These are phyloP conservation scores for Dasypogon diadema DNA, from an alignment of 2,888 invertebrate species.

Conservation along the genomic window DNA sequence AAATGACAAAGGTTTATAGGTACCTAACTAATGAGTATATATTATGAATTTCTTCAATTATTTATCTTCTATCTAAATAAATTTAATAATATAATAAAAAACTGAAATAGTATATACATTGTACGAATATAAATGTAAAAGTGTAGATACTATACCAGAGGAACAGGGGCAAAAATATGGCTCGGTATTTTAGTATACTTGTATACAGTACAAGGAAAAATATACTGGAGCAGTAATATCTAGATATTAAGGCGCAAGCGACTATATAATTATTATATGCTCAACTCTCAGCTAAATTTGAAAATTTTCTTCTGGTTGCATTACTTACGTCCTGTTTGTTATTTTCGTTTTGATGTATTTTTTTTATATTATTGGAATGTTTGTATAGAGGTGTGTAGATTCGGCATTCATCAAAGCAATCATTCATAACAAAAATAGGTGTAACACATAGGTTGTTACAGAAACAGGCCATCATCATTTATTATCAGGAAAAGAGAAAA, in stretches of 20 bases:
- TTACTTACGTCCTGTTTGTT: slow-evolving; percentile 48
- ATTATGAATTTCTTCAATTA: too few species aligned
- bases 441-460: slow-evolving; percentile 29
- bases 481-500: slow-evolving; percentile 43
- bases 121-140: background rate
- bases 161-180: background rate
- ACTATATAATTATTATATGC: slow-evolving; percentile 15
- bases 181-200: too few species aligned
- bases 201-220: too few species aligned
- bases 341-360: slow-evolving; percentile 34
- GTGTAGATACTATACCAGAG: background rate
- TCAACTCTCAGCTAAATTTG: slow-evolving; percentile 33
- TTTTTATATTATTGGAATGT: slow-evolving; percentile 34
- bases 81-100: too few species aligned
- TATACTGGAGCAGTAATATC: background rate
- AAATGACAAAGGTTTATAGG: background rate
- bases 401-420: slow-evolving; percentile 47
- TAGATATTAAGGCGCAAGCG: slow-evolving; percentile 29
- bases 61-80: background rate
- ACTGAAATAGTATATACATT: background rate
- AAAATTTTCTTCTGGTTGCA: background rate
- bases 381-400: slow-evolving; percentile 41
- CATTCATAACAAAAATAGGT: slow-evolving; percentile 41
- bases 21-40: background rate
- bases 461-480: slow-evolving; percentile 51